Evolutionary conservation across 2,888 invertebrate species (phyloP).

Genomic region (Dicranocentrus wangi): DNA sequence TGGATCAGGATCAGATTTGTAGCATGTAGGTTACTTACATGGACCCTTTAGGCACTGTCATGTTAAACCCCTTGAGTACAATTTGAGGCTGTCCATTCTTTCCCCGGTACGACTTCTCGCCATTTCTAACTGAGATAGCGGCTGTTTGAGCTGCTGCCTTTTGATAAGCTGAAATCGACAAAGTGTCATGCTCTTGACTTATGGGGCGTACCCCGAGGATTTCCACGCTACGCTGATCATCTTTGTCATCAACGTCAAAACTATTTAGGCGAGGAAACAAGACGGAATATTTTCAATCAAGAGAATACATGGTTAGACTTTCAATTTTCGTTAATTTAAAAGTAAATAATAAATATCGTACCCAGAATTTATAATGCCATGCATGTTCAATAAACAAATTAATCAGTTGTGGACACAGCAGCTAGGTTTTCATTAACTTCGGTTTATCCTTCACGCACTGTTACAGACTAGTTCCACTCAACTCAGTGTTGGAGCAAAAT

Average conservation of each 20-base stretch:
- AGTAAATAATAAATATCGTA: too few relatives aligned
- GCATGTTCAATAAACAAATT: too few relatives aligned
- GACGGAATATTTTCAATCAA: too few relatives aligned
- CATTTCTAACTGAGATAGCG: constrained; percentile 40
- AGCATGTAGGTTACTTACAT: too few relatives aligned
- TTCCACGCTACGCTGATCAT: not conserved
- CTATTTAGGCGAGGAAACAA: not conserved
- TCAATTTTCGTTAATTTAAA: not conserved
- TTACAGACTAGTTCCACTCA: too few relatives aligned
- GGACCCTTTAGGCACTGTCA: constrained; percentile 43
- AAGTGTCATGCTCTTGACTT: not conserved
- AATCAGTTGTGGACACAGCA: too few relatives aligned
- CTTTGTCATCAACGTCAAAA: not conserved
- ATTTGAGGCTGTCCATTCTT: not conserved
- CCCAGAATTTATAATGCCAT: too few relatives aligned
- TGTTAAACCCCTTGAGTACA: constrained; percentile 42
- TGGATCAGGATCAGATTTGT: too few relatives aligned
- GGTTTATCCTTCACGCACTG: too few relatives aligned
- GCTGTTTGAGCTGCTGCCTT: not conserved
- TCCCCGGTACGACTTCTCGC: constrained; percentile 25
- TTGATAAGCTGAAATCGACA: not conserved
- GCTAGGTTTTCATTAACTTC: too few relatives aligned
- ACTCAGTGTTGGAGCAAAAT: too few relatives aligned
- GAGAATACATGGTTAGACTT: not conserved
- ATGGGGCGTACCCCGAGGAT: not conserved